These are phyloP conservation scores for Sipunculus nudus DNA, from an alignment of 2,888 invertebrate species.

Conservation along the genomic window DNA sequence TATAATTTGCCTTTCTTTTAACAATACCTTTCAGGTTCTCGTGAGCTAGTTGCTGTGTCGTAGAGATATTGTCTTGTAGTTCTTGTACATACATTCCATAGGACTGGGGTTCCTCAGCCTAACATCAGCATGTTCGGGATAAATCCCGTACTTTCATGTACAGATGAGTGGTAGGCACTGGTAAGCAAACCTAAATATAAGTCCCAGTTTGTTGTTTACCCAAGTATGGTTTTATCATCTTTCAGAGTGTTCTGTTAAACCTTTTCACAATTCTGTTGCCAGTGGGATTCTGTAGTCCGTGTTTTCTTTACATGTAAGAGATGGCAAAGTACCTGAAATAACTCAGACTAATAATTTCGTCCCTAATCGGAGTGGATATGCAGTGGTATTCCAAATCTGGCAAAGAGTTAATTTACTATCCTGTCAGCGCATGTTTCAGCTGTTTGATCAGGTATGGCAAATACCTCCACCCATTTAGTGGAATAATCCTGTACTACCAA, in stretches of 20 bases:
- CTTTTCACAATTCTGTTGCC: conserved; percentile 29
- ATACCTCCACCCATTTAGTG: conserved; percentile 32
- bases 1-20: too few relatives aligned
- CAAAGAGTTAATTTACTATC: conserved; percentile 32
- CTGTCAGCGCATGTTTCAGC: conserved; percentile 27
- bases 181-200: conserved; percentile 33
- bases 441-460: conserved; percentile 32
- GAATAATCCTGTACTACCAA: conserved; percentile 35
- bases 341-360: conserved; percentile 27
- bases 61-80: too few relatives aligned
- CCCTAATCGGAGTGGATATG: conserved; percentile 36
- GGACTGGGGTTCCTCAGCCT: conserved; percentile 30
- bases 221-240: conserved; percentile 31
- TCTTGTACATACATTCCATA: too few relatives aligned
- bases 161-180: conserved; percentile 27
- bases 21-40: too few relatives aligned
- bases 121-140: conserved; percentile 37
- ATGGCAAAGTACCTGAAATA: conserved; percentile 39
- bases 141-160: conserved; percentile 28
- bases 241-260: conserved; percentile 25
- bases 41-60: too few relatives aligned
- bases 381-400: conserved; percentile 24
- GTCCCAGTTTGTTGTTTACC: conserved; percentile 37
- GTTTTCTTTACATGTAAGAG: conserved; percentile 35
- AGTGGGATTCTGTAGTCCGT: conserved; percentile 27